A percentile compares a stretch with the other conserved stretches of the same genome.
These are phyloP conservation scores for Spisula subtruncata DNA, from an alignment of 2,888 invertebrate genomes.

Conservation along the genomic window DNA sequence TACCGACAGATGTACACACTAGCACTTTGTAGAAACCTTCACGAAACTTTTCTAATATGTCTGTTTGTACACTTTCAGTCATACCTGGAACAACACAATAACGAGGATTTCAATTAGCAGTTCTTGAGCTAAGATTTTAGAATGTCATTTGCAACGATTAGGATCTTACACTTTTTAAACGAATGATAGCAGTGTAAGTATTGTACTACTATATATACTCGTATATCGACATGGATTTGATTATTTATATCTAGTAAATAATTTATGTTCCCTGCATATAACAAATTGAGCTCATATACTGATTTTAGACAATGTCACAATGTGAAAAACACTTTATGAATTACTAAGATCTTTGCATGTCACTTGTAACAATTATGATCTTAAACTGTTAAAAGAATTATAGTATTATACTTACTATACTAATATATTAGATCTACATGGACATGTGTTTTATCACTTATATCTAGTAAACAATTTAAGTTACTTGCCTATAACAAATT, in stretches of 20 bases:
- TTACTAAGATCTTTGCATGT: background rate
- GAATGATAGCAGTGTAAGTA: too few species aligned
- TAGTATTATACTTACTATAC: too few species aligned
- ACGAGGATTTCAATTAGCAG: background rate
- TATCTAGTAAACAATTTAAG: background rate
- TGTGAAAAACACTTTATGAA: too few species aligned
- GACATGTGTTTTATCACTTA: background rate
- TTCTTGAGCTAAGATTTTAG: background rate
- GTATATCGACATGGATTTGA: background rate
- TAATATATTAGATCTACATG: too few species aligned
- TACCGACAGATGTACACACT: conserved; percentile 72
- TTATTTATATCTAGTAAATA: background rate
- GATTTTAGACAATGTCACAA: background rate
- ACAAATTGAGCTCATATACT: too few species aligned
- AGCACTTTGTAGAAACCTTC: conserved; percentile 66
- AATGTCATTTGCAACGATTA: background rate
- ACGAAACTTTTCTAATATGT: conserved; percentile 62
- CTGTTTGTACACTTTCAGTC: conserved; percentile 67
- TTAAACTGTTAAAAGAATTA: background rate
- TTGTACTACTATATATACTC: too few species aligned
- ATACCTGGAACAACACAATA: conserved; percentile 59
- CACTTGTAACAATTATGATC: background rate
- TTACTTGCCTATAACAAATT: background rate
- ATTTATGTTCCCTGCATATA: background rate
- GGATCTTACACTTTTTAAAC: background rate